Evolutionary conservation across 2,888 invertebrate species (phyloP), one percentile per base, ranked within the genome.

Genomic region (Empis stercorea): DNA sequence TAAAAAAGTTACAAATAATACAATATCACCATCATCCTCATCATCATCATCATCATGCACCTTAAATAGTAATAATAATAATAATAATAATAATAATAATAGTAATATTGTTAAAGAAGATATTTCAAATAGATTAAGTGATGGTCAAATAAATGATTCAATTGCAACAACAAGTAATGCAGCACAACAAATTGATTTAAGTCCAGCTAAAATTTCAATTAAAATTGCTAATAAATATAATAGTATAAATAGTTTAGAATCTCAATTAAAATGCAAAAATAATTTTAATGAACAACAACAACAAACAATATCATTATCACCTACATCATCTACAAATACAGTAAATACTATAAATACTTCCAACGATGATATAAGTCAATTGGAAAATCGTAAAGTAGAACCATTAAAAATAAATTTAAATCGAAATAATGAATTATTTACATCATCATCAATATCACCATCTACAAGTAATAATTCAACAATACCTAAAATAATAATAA

Each of bases 401-500:
- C 70, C 70, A n/a, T 55, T 70, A 36, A 68, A 68, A 53, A 70
- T 70, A 7, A 70, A 70, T 51, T 53, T 70, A 42, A 62, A 55
- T 48, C 57, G 59, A 20, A 57, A 59, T 40, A 48, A 48, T 41
- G 46, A 34, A n/a, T n/a, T n/a, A 34, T 13, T 34, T n/a, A 34
- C 23, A 27, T 7, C 32, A 11, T 10, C 45, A 15, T 13, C 40
- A 20, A 20, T 32, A 23, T 40, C 14, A 45, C 30, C 40, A 14
- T 16, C 30, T 11, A 27, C 32, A 16, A 32, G 23, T 20, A 20
- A 20, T 20, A 43, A 13, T 30, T 53, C 2, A 17, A 45, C 55
- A 38, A 56, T 60, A 43, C 63, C 63, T 17, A 66, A 65, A 54
- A 59, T 66, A 14, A 66, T 58, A 20, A 65, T 66, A 16, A 60